Evolutionary conservation across 2,113 vertebrate species (phyloP).

Genomic region (Electrona antarctica): DNA sequence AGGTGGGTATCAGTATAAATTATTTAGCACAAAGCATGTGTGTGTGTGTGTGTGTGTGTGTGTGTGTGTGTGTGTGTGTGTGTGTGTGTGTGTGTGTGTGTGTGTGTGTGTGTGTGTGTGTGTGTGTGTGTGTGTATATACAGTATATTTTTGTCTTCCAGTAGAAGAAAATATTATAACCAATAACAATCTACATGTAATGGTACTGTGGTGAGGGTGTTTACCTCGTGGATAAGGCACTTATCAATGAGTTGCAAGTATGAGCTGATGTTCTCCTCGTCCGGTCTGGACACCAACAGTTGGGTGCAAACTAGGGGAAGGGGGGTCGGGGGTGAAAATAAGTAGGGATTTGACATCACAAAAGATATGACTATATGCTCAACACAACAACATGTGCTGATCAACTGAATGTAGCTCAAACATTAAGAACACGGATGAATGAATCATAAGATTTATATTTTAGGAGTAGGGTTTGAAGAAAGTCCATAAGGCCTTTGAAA

Average conservation of each 20-base stretch:
- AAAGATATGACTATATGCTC: too few relatives aligned
- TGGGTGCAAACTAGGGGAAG: constrained; percentile 91
- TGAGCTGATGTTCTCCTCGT: constrained; percentile 98
- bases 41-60: not conserved
- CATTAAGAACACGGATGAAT: too few relatives aligned
- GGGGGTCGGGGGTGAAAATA: not conserved
- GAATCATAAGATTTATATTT: too few relatives aligned
- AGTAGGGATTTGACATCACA: not conserved
- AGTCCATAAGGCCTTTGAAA: not conserved
- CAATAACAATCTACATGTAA: too few relatives aligned
- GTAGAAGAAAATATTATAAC: too few relatives aligned
- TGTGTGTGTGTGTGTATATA: too few relatives aligned
- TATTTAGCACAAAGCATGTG: not conserved
- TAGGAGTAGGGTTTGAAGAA: not conserved
- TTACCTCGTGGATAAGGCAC: constrained; percentile 95
- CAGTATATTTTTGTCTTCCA: too few relatives aligned
- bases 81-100: not conserved
- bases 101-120: too few relatives aligned
- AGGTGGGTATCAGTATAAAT: not conserved
- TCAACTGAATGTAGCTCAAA: too few relatives aligned
- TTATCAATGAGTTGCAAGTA: constrained; percentile 99
- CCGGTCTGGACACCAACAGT: constrained; percentile 94
- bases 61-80: not conserved
- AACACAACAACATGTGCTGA: too few relatives aligned
- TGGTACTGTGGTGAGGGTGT: too few relatives aligned